Conservation (phyloP, 1,140 invertebrate genomes). For the Marisa cornuarietis region DNA sequence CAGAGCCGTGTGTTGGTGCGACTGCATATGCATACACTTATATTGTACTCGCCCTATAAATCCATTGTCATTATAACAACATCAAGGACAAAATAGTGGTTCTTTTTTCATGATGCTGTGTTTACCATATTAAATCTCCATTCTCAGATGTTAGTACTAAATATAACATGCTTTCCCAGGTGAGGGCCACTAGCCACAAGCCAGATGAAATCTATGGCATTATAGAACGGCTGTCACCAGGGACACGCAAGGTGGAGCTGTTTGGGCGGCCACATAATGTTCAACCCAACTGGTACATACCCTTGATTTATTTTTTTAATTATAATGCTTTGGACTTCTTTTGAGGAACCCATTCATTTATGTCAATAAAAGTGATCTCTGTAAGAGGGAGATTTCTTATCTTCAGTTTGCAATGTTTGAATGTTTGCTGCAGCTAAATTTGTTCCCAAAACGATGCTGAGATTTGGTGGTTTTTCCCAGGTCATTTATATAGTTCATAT, state of each 20-base stretch:
- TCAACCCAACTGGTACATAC: constrained; percentile 91
- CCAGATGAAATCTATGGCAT: constrained; percentile 96
- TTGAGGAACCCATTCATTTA: too few species aligned
- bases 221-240: constrained; percentile 74
- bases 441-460: too few species aligned
- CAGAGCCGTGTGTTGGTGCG: neutral
- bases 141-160: neutral
- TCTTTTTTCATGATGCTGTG: neutral
- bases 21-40: neutral
- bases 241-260: constrained; percentile 96
- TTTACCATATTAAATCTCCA: neutral
- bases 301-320: too few species aligned
- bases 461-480: too few species aligned
- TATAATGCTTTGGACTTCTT: too few species aligned
- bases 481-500: too few species aligned
- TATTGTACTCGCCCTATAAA: neutral
- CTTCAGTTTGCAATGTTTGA: too few species aligned
- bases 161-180: constrained; percentile 39
- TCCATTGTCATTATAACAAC: neutral
- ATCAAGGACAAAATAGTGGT: neutral
- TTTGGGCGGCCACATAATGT: constrained; percentile 98
- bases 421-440: too few species aligned
- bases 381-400: too few species aligned
- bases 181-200: constrained; percentile 93
- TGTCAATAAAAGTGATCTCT: too few species aligned